phyloP scores from a whole-genome alignment of 2,113 vertebrate species.

The Neodon shergylaensis region DNA sequence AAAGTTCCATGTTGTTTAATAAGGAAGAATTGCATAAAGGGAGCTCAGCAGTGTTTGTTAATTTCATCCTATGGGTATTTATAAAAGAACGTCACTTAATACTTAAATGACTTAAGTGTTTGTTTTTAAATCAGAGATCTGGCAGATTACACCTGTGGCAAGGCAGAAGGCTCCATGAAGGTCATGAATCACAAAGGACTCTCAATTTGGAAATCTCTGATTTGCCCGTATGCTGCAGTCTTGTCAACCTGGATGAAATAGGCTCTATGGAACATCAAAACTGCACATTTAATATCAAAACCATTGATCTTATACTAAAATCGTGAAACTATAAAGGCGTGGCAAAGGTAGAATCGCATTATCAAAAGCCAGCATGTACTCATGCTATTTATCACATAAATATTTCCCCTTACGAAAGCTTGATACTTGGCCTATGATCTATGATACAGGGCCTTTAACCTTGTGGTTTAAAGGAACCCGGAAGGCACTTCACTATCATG shows the following conservation, averaged over 20 bases:
- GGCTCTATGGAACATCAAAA: conserved; percentile 13
- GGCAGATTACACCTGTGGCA: background rate
- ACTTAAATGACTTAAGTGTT: conserved; percentile 27
- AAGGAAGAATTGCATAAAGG: background rate
- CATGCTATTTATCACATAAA: background rate
- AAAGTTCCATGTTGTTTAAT: background rate
- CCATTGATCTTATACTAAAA: background rate
- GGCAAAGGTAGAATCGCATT: background rate
- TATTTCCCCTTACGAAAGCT: background rate
- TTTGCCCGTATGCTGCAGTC: conserved; percentile 33
- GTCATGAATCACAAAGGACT: conserved; percentile 30
- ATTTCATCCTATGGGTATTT: background rate
- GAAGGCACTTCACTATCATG: background rate
- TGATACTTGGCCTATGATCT: background rate
- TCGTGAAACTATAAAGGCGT: background rate
- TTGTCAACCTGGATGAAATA: conserved; percentile 34
- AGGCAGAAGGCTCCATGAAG: background rate
- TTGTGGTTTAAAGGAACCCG: background rate
- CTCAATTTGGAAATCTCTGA: conserved; percentile 20
- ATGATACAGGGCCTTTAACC: background rate
- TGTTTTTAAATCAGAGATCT: conserved; percentile 17
- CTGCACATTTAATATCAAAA: conserved; percentile 42
- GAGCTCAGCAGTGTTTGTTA: background rate
- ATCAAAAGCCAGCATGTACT: background rate
- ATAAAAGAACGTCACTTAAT: conserved; percentile 25